Percentiles rank a stretch among this genome's conserved stretches.
Conservation (phyloP, 2,113 vertebrate species). For the Oncorhynchus clarkii region DNA sequence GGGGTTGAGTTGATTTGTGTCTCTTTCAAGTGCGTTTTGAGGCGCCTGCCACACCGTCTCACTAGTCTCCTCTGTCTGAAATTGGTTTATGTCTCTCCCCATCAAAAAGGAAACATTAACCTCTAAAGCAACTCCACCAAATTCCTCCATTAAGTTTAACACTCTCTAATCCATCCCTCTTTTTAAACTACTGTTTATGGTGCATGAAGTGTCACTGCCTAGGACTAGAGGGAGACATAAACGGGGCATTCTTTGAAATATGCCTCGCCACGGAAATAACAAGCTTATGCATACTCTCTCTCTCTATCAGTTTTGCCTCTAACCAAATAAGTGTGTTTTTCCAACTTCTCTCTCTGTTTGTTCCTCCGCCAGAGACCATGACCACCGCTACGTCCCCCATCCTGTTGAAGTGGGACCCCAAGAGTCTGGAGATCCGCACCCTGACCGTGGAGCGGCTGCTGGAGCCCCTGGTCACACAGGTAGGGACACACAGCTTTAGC, state of each 20-base stretch:
- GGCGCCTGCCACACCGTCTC: background rate
- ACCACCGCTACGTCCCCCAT: constrained; percentile 80
- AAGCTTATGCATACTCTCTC: background rate
- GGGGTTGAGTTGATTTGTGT: background rate
- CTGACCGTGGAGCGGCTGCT: constrained; percentile 80
- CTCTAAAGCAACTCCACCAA: constrained; percentile 12
- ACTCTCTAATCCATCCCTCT: constrained; percentile 21
- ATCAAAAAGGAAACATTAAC: background rate
- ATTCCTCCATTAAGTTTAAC: constrained; percentile 25
- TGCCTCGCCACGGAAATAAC: background rate
- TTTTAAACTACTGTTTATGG: constrained; percentile 30
- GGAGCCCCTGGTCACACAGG: constrained; percentile 82
- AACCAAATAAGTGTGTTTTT: background rate
- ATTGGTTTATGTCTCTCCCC: background rate
- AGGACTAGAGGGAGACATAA: background rate
- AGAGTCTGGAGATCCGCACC: constrained; percentile 81
- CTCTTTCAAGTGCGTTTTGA: background rate
- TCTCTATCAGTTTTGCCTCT: background rate
- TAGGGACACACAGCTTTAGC: constrained; percentile 35
- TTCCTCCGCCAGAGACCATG: constrained; percentile 73
- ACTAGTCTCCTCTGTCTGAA: background rate
- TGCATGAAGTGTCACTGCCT: background rate
- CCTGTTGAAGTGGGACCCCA: constrained; percentile 82
- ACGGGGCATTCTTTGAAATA: background rate
- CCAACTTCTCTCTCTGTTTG: constrained; percentile 14